phyloP scores from a whole-genome alignment of 2,888 invertebrate species.

The Mesopsocus fuscifrons region DNA sequence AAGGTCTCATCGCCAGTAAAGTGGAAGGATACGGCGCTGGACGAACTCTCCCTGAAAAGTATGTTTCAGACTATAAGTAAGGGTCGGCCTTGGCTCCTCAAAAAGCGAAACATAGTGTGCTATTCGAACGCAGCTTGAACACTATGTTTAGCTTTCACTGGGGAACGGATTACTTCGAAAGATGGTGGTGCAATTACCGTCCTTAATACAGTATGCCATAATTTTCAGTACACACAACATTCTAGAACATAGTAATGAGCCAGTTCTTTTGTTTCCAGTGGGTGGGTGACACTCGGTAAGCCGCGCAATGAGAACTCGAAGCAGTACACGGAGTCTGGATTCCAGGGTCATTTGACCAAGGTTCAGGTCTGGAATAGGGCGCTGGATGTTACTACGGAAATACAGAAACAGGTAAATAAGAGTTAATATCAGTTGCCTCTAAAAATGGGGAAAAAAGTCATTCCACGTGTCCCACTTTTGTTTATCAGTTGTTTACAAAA shows the following conservation, averaged over 20 bases:
- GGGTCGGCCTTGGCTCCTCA: too few species aligned
- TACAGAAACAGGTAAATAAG: slow-evolving; percentile 68
- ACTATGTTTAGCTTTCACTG: too few species aligned
- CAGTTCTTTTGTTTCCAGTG: slow-evolving; percentile 42
- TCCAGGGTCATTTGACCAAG: slow-evolving; percentile 87
- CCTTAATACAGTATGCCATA: too few species aligned
- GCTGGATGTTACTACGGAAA: slow-evolving; percentile 76
- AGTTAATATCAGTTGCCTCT: background rate
- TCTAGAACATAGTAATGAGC: too few species aligned
- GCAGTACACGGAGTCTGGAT: slow-evolving; percentile 73
- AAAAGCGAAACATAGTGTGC: too few species aligned
- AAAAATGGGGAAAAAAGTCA: too few species aligned
- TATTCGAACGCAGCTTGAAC: too few species aligned
- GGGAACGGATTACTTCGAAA: too few species aligned
- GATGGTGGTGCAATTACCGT: too few species aligned
- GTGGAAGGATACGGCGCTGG: slow-evolving; percentile 76
- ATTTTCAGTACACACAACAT: too few species aligned
- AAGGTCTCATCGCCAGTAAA: slow-evolving; percentile 85
- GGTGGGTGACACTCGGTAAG: slow-evolving; percentile 83
- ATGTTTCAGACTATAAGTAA: slow-evolving; percentile 24
- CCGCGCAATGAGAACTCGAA: slow-evolving; percentile 59
- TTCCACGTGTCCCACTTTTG: too few species aligned
- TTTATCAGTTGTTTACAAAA: background rate
- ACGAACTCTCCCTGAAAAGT: slow-evolving; percentile 64
- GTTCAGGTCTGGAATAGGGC: slow-evolving; percentile 88